Evolutionary conservation across 2,113 vertebrate species (phyloP).

Genomic region (Psilopogon haemacephalus): DNA sequence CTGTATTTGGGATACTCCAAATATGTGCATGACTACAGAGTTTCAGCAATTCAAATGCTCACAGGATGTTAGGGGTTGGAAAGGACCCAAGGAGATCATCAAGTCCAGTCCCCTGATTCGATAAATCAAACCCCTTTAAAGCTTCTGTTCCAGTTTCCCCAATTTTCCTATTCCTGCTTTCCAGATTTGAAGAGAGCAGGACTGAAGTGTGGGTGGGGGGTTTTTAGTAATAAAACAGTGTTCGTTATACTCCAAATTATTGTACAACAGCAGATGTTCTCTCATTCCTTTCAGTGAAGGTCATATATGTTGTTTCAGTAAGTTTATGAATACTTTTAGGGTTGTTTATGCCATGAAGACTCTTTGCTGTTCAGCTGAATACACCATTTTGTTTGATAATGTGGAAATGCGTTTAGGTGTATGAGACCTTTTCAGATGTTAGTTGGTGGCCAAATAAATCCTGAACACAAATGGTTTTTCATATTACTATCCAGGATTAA

Average conservation of each 20-base stretch:
- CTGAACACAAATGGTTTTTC: neutral
- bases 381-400: neutral
- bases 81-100: too few species aligned
- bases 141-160: neutral
- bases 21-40: neutral
- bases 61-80: too few species aligned
- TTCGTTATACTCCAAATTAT: neutral
- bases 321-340: conserved; percentile 48
- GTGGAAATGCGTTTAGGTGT: neutral
- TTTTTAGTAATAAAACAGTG: neutral
- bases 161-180: neutral
- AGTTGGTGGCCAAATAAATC: neutral
- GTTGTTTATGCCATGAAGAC: conserved; percentile 35
- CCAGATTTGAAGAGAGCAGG: neutral
- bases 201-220: conserved; percentile 11
- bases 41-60: neutral
- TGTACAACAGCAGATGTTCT: conserved; percentile 52
- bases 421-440: neutral
- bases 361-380: conserved; percentile 1
- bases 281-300: conserved; percentile 53
- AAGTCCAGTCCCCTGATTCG: too few species aligned
- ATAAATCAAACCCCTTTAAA: neutral
- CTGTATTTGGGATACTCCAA: neutral
- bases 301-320: conserved; percentile 60
- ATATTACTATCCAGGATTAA: neutral